A percentile compares a stretch with the other conserved stretches of the same genome.
These are phyloP conservation scores for Micromys minutus DNA, from an alignment of 2,113 vertebrate species.

Conservation along the genomic window DNA sequence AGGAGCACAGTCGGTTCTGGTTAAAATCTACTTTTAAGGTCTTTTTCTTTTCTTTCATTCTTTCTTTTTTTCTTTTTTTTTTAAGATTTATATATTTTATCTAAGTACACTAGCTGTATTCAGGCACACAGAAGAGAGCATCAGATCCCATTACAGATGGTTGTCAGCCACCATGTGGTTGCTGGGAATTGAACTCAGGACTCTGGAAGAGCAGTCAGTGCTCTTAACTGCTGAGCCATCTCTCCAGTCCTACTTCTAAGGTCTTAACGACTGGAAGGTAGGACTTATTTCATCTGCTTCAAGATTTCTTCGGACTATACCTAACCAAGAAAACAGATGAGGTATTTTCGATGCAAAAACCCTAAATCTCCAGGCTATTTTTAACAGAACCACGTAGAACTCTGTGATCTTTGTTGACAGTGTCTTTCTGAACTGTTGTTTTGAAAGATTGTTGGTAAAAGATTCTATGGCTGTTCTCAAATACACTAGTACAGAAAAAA, in stretches of 20 bases:
- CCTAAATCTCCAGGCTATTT: background rate
- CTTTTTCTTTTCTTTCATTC: too few species aligned
- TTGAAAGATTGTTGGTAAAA: conserved; percentile 46
- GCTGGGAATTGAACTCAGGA: too few species aligned
- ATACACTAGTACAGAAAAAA: conserved; percentile 11
- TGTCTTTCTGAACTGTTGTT: conserved; percentile 15
- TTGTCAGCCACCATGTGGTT: too few species aligned
- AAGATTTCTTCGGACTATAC: background rate
- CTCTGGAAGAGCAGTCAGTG: too few species aligned
- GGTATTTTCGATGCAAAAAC: conserved; percentile 1
- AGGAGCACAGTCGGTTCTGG: background rate
- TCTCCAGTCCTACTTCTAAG: too few species aligned
- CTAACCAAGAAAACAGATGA: background rate
- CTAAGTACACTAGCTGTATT: too few species aligned
- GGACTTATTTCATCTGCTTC: background rate
- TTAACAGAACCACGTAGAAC: background rate
- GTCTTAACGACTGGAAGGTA: background rate
- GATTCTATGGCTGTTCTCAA: background rate
- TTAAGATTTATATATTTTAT: too few species aligned
- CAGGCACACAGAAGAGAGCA: too few species aligned
- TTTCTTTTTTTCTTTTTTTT: too few species aligned
- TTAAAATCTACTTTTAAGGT: conserved; percentile 10
- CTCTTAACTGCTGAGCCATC: too few species aligned
- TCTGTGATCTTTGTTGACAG: background rate
- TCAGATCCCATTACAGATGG: too few species aligned